Base-by-base conservation (phyloP, 2,888 invertebrate genomes). In the Eutolmus rufibarbis region DNA sequence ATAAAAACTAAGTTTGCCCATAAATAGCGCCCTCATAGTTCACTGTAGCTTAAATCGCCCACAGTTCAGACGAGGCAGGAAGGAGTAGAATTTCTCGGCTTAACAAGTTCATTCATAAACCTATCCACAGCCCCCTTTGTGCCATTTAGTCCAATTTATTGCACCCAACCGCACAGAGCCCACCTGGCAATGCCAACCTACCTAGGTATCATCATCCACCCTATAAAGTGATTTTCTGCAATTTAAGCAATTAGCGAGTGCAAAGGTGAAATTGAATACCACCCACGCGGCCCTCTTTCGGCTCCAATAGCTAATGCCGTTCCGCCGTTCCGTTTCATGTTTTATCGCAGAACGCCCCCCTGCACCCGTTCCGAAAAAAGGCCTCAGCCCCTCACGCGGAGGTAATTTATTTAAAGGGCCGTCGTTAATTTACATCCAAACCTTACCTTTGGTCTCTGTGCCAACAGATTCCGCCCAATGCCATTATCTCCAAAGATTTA, bases 391-490 rank as follows among this genome's bases (percentile, higher is more conserved):
- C 74, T 74, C 74, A 74, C 85, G 85, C 85, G 85, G 74, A 40
- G 78, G 86, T 86, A 86, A 86, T 86, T 86, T 86, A 86, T 86
- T 86, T 86, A 57, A 86, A 86, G 66, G 86, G 77, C 57, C 78
- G 78, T 56, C 86, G 86, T 86, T 86, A 86, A 86, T 86, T 86
- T 86, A 86, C 86, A 86, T 86, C 78, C 56, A 85, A 74, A 28
- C 85, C 74, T 85, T 85, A 85, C 85, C 85, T 85, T 85, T 85
- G 85, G 85, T 85, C 85, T 85, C 74, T 85, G 85, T 85, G 85
- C 85, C 74, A 85, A 85, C 85, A 85, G 85, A 85, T 85, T 85
- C 82, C 85, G 74, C 85, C 85, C 85, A 85, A 74, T 74, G 85
- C 85, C 85, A 85, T 85, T 85, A 85, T 85, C 85, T 74, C 28